These are phyloP conservation scores for Choloepus hoffmanni DNA, from an alignment of 2,113 vertebrate species.

Conservation along the genomic window DNA sequence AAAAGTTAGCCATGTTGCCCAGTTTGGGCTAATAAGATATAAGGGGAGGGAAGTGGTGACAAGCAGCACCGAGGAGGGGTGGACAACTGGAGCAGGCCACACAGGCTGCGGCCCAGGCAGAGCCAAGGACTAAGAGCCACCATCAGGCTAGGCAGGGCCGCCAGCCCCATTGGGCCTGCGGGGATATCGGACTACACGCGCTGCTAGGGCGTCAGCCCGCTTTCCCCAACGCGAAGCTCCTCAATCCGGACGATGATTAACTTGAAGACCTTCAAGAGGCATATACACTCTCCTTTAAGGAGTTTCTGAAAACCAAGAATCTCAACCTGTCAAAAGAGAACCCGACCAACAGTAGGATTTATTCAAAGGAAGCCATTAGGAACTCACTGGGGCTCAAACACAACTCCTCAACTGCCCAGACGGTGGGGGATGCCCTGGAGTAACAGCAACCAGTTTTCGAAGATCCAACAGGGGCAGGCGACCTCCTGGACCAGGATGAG, in stretches of 20 bases:
- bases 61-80: too few relatives aligned
- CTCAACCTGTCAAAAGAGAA: constrained; percentile 65
- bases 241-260: constrained; percentile 79
- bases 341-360: not conserved
- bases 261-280: constrained; percentile 82
- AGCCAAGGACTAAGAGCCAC: too few relatives aligned
- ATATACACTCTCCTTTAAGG: constrained; percentile 92
- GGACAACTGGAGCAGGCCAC: too few relatives aligned
- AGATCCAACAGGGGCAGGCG: constrained; percentile 67
- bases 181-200: too few relatives aligned
- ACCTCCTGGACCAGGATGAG: constrained; percentile 80
- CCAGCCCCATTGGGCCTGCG: too few relatives aligned
- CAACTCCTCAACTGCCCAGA: constrained; percentile 42
- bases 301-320: constrained; percentile 90
- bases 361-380: constrained; percentile 63
- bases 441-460: constrained; percentile 85
- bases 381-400: constrained; percentile 51
- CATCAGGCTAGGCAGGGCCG: too few relatives aligned
- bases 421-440: constrained; percentile 68
- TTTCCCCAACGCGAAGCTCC: too few relatives aligned
- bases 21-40: not conserved
- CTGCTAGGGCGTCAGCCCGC: too few relatives aligned
- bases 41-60: not conserved
- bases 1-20: constrained; percentile 26
- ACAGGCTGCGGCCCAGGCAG: too few relatives aligned